Evolutionary conservation across 2,113 vertebrate genomes (phyloP).

Genomic region (Phalacrocorax brasilianus): DNA sequence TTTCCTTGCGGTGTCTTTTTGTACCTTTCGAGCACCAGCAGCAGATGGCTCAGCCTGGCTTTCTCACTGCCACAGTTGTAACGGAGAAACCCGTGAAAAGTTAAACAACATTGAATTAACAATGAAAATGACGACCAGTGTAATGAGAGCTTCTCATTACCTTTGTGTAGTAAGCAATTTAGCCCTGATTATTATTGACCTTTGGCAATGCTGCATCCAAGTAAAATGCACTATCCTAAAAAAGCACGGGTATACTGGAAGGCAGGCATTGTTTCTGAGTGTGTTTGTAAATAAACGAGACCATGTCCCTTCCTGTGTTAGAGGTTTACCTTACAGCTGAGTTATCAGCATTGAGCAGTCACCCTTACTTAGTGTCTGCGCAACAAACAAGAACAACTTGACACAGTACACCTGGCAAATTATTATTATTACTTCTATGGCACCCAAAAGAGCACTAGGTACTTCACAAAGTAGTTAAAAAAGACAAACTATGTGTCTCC

Average conservation of each 20-base stretch:
- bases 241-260: neutral
- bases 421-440: neutral
- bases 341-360: neutral
- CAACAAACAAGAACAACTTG: neutral
- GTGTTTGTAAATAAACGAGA: conserved; percentile 26
- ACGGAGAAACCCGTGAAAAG: conserved; percentile 4
- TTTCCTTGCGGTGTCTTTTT: conserved; percentile 2
- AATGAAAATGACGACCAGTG: conserved; percentile 34
- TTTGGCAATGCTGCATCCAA: neutral
- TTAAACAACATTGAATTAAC: conserved; percentile 48
- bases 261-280: neutral
- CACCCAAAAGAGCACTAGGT: neutral
- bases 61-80: neutral
- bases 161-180: conserved; percentile 26
- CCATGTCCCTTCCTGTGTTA: neutral
- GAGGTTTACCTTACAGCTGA: neutral
- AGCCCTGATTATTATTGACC: conserved; percentile 42
- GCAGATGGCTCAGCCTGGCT: conserved; percentile 30
- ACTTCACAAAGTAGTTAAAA: conserved; percentile 13
- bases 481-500: neutral
- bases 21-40: conserved; percentile 11
- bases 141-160: conserved; percentile 58
- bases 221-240: neutral
- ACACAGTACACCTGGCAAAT: neutral
- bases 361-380: neutral